These are phyloP conservation scores for Scomber colias DNA, from an alignment of 2,113 vertebrate genomes.

Conservation along the genomic window DNA sequence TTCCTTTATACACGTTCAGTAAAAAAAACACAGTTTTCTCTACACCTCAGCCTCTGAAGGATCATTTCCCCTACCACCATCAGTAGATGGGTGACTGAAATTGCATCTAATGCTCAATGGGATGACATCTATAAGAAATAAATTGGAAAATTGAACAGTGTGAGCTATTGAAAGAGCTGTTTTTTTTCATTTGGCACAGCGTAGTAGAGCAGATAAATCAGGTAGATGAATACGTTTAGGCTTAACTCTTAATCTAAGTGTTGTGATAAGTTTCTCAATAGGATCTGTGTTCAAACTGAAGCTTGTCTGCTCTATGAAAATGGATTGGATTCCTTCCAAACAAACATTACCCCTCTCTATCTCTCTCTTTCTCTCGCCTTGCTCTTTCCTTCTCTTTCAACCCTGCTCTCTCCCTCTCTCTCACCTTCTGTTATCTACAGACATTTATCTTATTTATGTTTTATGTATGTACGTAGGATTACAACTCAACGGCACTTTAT, in stretches of 20 bases:
- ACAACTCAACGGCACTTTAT: slow-evolving; percentile 4
- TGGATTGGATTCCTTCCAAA: slow-evolving; percentile 11
- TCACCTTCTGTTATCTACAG: background rate
- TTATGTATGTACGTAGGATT: background rate
- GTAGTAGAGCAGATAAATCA: slow-evolving; percentile 21
- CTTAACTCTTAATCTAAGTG: slow-evolving; percentile 3
- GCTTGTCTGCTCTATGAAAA: background rate
- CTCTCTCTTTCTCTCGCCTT: no score
- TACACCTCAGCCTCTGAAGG: slow-evolving; percentile 9
- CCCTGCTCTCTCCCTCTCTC: background rate
- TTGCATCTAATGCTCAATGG: slow-evolving; percentile 22
- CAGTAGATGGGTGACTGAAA: slow-evolving; percentile 10
- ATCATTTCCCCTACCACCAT: background rate
- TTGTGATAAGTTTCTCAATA: slow-evolving; percentile 1
- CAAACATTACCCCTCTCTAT: background rate
- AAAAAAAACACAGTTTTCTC: slow-evolving; percentile 21
- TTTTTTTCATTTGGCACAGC: background rate
- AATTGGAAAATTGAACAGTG: background rate
- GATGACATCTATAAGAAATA: slow-evolving; percentile 2
- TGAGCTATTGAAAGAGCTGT: slow-evolving; percentile 4
- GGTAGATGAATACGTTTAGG: slow-evolving; percentile 11
- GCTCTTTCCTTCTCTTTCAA: background rate
- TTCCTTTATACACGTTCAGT: background rate
- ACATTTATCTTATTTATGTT: background rate
- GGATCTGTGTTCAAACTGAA: background rate